phyloP scores from a whole-genome alignment of 2,113 vertebrate genomes.

The Todiramphus saurophagus region DNA sequence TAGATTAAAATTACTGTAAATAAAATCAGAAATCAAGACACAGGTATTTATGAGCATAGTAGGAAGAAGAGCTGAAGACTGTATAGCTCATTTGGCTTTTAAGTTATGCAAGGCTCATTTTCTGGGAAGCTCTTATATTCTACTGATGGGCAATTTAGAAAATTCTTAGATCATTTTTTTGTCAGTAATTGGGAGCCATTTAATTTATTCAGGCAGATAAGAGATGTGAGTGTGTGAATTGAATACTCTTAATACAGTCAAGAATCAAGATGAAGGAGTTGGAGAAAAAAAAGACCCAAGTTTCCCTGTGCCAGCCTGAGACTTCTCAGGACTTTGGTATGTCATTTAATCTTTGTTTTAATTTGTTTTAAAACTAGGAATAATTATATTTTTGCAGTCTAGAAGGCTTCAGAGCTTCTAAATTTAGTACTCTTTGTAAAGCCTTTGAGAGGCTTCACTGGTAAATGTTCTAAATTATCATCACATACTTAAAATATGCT shows the following conservation, averaged over 20 bases:
- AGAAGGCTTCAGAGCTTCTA: background rate
- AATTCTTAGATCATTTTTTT: background rate
- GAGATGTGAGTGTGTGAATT: background rate
- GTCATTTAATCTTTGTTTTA: background rate
- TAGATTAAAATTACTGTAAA: background rate
- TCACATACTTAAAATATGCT: background rate
- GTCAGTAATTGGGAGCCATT: background rate
- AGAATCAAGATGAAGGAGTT: background rate
- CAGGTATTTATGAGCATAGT: background rate
- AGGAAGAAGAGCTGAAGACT: background rate
- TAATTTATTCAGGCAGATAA: conserved; percentile 16
- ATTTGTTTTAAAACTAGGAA: background rate
- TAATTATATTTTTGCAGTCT: conserved; percentile 4
- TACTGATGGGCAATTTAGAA: background rate
- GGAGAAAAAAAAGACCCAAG: background rate
- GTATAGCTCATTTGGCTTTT: background rate
- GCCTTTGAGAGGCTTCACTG: background rate
- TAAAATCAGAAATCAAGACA: background rate
- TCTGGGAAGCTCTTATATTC: background rate
- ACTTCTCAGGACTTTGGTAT: background rate
- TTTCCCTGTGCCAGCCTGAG: background rate
- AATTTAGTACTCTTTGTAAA: background rate
- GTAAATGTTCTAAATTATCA: background rate
- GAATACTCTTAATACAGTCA: background rate
- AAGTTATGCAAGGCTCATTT: background rate